A percentile compares a stretch with the other conserved stretches of the same genome.
Evolutionary conservation across 2,113 vertebrate species (phyloP).

Genomic region (zebrafish (Danio rerio)): GRCz12tu NC_133184.1:26370501-26371000

Average conservation of each 20-base stretch:
- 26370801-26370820: slow-evolving; percentile 17
- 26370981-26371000: slow-evolving; percentile 25
- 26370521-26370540: not conserved
- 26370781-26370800: slow-evolving; percentile 28
- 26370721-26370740: not conserved
- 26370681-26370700: slow-evolving; percentile 1
- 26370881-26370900: not conserved
- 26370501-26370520: not conserved
- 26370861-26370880: not conserved
- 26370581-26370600: not conserved
- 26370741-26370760: not conserved
- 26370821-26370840: slow-evolving; percentile 1
- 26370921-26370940: slow-evolving; percentile 28
- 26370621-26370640: not conserved
- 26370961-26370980: slow-evolving; percentile 37
- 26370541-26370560: not conserved
- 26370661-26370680: not conserved
- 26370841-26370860: slow-evolving; percentile 20
- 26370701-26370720: slow-evolving; percentile 8
- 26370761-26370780: not conserved
- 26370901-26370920: slow-evolving; percentile 23
- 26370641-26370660: slow-evolving; percentile 11
- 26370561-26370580: not conserved
- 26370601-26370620: not conserved
- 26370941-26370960: slow-evolving; percentile 44